Conservation (phyloP, 2,888 invertebrate genomes). For the Sialis fuliginosa region DNA sequence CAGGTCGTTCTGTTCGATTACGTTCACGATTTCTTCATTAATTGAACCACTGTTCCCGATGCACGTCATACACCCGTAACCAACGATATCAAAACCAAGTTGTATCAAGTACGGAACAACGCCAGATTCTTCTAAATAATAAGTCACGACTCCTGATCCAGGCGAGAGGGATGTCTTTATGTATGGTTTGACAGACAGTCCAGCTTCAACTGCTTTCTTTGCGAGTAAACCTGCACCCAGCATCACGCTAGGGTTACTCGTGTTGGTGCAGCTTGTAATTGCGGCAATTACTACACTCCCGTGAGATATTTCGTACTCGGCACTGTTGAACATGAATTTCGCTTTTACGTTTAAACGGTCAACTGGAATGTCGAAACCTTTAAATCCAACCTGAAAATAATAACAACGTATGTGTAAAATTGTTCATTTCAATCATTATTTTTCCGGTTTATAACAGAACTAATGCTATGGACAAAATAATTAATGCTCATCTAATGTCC, state of each 20-base stretch:
- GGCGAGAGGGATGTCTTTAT: conserved; percentile 96
- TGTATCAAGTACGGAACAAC: conserved; percentile 73
- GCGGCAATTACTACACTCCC: conserved; percentile 95
- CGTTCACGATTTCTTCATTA: conserved; percentile 76
- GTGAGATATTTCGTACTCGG: conserved; percentile 62
- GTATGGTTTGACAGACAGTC: conserved; percentile 76
- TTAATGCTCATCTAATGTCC: no score
- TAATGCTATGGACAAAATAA: no score
- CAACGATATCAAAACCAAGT: conserved; percentile 86
- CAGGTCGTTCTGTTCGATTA: conserved; percentile 82
- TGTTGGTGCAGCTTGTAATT: conserved; percentile 96
- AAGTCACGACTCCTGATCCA: conserved; percentile 87
- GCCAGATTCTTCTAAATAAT: conserved; percentile 77
- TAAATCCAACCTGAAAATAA: conserved; percentile 61
- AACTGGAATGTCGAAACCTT: conserved; percentile 68
- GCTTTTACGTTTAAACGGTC: conserved; percentile 43
- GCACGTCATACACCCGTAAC: conserved; percentile 99
- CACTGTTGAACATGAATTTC: conserved; percentile 65
- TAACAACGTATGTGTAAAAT: conserved; percentile 1
- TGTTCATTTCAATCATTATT: not conserved
- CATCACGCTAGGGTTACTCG: conserved; percentile 97
- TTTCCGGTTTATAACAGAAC: no score
- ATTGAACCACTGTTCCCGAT: conserved; percentile 97
- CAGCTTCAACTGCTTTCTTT: conserved; percentile 84
- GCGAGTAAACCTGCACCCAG: conserved; percentile 85